Percentiles rank a stretch among this genome's conserved stretches.
Evolutionary conservation across 2,113 vertebrate species (phyloP).

Genomic region (Peromyscus polionotus): DNA sequence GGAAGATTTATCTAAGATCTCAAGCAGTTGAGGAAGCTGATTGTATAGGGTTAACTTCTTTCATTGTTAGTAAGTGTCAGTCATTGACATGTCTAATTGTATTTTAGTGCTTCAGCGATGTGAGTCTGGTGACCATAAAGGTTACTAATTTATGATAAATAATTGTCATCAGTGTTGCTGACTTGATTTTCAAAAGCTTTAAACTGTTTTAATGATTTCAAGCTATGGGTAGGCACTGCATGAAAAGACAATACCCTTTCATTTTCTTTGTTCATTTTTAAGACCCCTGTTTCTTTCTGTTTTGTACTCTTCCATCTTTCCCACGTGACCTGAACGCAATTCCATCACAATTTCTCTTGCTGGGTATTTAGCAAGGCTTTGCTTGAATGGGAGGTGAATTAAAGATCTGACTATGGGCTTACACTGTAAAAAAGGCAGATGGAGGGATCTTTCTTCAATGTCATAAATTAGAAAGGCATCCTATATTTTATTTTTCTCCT

Average conservation of each 20-base stretch:
- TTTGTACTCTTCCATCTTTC: background rate
- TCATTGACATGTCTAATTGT: conserved; percentile 2
- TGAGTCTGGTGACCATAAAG: background rate
- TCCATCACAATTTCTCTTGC: background rate
- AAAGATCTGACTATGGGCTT: background rate
- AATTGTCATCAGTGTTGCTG: background rate
- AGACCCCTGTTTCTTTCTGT: background rate
- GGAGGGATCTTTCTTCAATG: background rate
- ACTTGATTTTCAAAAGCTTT: background rate
- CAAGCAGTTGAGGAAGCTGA: background rate
- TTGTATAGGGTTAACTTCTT: background rate
- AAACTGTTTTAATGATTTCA: background rate
- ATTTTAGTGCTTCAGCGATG: background rate
- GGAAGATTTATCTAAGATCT: background rate
- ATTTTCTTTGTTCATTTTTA: background rate
- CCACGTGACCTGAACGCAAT: background rate
- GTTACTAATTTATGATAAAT: background rate
- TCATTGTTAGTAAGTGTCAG: background rate
- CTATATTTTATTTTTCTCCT: background rate
- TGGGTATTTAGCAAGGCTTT: background rate
- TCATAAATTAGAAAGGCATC: background rate
- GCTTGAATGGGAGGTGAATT: background rate
- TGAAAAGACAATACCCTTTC: background rate
- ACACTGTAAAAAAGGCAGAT: background rate
- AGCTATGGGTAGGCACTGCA: background rate